These are phyloP conservation scores for Ichneumoninae sp. DNA, from an alignment of 2,888 invertebrate genomes.

Conservation along the genomic window DNA sequence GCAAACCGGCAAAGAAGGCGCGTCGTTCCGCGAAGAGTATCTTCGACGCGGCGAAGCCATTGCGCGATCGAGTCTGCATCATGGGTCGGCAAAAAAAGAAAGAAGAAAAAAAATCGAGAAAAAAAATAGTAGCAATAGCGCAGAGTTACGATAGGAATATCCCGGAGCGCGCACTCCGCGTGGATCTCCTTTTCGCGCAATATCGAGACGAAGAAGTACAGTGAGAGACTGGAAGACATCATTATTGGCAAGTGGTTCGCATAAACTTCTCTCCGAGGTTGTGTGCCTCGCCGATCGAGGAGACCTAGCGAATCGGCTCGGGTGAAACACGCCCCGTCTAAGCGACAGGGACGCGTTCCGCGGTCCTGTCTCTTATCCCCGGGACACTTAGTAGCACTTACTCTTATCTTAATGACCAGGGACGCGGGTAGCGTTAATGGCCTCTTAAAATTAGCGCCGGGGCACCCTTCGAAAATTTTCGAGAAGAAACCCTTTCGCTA, in stretches of 20 bases:
- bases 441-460: slow-evolving; percentile 82
- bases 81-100: background rate
- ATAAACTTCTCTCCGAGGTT: slow-evolving; percentile 52
- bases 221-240: slow-evolving; percentile 37
- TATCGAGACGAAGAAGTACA: slow-evolving; percentile 42
- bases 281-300: slow-evolving; percentile 54
- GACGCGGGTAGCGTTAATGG: slow-evolving; percentile 83
- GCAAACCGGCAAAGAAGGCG: slow-evolving; percentile 42
- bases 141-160: slow-evolving; percentile 17
- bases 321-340: slow-evolving; percentile 56
- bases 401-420: slow-evolving; percentile 84
- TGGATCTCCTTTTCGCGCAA: slow-evolving; percentile 30
- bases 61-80: slow-evolving; percentile 38
- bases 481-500: slow-evolving; percentile 58
- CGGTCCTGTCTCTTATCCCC: slow-evolving; percentile 81
- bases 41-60: slow-evolving; percentile 21
- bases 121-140: slow-evolving; percentile 37
- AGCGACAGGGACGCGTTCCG: slow-evolving; percentile 68
- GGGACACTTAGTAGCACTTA: slow-evolving; percentile 85
- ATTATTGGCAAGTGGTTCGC: slow-evolving; percentile 56
- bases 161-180: background rate
- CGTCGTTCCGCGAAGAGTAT: slow-evolving; percentile 53
- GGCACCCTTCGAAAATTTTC: slow-evolving; percentile 74
- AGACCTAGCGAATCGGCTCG: slow-evolving; percentile 48
- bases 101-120: slow-evolving; percentile 25